Base-by-base conservation (phyloP, 1,140 invertebrate species). In the Eubasilissa regina region DNA sequence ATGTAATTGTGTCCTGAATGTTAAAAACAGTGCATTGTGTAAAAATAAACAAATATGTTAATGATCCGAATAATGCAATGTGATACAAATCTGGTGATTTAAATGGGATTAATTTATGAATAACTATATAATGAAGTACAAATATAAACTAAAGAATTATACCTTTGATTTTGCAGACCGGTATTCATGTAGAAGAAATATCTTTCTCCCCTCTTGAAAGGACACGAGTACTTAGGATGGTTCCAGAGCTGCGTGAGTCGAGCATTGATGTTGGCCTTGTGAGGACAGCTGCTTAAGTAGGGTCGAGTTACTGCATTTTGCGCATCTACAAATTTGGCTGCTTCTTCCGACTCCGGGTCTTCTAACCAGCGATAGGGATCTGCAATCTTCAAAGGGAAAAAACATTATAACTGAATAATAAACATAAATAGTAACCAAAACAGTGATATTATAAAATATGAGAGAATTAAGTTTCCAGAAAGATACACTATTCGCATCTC, bases 281-380 rank as follows among this genome's bases (percentile, higher is more conserved):
- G 90, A 6, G 92, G 89, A 85, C 95, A 98, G 15, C 90, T 89
- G 80, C 96, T 91, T 4, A 99, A 89, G 88, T 94, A 99, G 1
- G 97, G 96, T 66, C 91, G 88, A 11, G 97, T 97, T 15, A 99
- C 91, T 21, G 92, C 92, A 92, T 99, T 99, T 88, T 99, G 95
- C 11, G 93, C 93, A 77, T 97, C 93, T 45, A 99, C 95, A 91
- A 97, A 99, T 55, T 92, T 89, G 87, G 97, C 95, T 0, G 97
- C 99, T 89, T 99, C 97, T 80, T 94, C 91, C 0, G 94, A 91
- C 86, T 99, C 96, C 0, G 98, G 97, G 89, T 99, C 95, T 89
- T 99, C 98, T 21, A 99, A 87, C 97, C 97, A 99, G 60, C 97
- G 93, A 87, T 99, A 99, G 0, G 97, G 96, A 90, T 99, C 98